Evolutionary conservation across 1,140 invertebrate species (phyloP).

Genomic region (Hesperophylax magnus): DNA sequence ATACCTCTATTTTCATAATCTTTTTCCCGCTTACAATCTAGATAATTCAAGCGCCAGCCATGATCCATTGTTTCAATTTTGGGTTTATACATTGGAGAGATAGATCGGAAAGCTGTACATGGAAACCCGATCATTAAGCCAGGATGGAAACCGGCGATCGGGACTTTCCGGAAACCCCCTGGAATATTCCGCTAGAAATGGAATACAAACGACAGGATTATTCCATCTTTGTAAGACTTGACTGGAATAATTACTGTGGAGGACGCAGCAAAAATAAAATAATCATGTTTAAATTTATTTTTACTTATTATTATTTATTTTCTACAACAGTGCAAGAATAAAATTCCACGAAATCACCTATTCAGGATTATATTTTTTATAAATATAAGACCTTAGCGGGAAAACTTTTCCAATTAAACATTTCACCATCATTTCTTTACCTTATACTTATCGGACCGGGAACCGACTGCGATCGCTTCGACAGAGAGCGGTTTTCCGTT

Average conservation of each 20-base stretch:
- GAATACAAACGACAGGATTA: constrained; percentile 31
- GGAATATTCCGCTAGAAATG: not conserved
- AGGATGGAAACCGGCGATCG: not conserved
- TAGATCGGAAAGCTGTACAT: not conserved
- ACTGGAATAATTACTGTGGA: no score
- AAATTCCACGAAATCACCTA: not conserved
- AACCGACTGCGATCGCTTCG: no score
- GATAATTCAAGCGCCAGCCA: not conserved
- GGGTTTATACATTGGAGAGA: not conserved
- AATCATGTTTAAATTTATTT: no score
- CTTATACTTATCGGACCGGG: not conserved
- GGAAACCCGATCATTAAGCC: constrained; percentile 21
- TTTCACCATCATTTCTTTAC: not conserved
- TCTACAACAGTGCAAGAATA: no score
- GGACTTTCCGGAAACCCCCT: not conserved
- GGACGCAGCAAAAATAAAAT: no score
- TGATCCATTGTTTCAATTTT: constrained; percentile 6
- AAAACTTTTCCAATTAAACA: no score
- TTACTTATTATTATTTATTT: no score
- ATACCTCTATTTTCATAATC: not conserved
- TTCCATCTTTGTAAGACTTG: not conserved
- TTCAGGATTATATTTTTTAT: no score
- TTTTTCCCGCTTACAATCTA: no score
- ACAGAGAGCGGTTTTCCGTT: no score
- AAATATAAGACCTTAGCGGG: no score